These are phyloP conservation scores for Lutra lutra DNA, from an alignment of 2,797 vertebrate species.

Conservation along the genomic window DNA sequence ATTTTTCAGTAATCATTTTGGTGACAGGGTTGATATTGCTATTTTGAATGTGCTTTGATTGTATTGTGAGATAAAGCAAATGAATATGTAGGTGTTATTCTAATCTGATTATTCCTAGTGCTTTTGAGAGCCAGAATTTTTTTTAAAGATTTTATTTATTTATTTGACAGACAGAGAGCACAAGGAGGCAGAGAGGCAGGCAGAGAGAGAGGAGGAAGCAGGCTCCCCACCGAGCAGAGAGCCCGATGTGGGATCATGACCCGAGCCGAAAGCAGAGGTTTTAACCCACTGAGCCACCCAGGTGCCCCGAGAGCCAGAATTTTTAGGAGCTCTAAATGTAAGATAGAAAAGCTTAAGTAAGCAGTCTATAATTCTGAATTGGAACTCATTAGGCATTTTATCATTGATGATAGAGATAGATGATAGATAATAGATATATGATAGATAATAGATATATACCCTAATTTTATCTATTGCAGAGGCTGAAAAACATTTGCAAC, in stretches of 20 bases:
- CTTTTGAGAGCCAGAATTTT: not conserved
- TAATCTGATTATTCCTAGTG: not conserved
- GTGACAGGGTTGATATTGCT: not conserved
- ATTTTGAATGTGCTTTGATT: not conserved
- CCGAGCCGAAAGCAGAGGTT: no score
- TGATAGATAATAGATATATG: not conserved
- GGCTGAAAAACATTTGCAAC: constrained; percentile 8
- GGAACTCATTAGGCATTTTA: not conserved
- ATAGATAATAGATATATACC: not conserved
- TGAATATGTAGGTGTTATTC: not conserved
- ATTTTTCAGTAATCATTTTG: not conserved
- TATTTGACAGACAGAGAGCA: no score
- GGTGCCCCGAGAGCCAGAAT: not conserved
- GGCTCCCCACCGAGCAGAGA: no score
- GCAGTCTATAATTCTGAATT: not conserved
- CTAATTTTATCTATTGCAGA: not conserved
- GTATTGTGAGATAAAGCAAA: not conserved
- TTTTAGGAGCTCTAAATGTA: not conserved
- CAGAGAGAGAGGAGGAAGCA: no score
- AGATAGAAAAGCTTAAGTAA: not conserved
- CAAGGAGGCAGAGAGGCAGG: no score
- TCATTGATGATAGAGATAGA: not conserved
- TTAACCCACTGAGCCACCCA: no score
- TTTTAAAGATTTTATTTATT: not conserved
- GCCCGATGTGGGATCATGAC: no score